Evolutionary conservation across 1,140 invertebrate genomes (phyloP), one percentile per base, ranked within the genome.

Genomic region (Neodiprion fabricii): DNA sequence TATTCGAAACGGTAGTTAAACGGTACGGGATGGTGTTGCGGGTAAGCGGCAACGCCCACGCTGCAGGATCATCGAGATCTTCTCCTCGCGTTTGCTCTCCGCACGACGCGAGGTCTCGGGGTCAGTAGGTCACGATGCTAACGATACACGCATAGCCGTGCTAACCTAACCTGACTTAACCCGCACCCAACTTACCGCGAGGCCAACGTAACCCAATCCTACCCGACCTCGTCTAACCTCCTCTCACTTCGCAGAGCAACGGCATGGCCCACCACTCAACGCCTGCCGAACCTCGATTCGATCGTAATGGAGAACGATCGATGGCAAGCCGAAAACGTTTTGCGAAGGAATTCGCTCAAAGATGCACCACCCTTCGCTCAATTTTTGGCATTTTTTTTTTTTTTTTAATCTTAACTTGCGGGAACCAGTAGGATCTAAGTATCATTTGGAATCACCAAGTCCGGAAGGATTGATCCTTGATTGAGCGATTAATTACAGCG

Each of bases 101-200:
- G 28, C 28, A 61, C 53, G 53, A 61, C 11, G 53, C 53, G 53
- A 61, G 53, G 53, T 61, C 53, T 61, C n/a, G 53, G 53, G 53
- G 53, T 17, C 53, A 61, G 11, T 61, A 61, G 53, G 53, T 61
- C 53, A 61, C n/a, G 53, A 61, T 61, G 53, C 53, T 61, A 61
- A 61, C 53, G 53, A 61, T 61, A 61, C 53, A 61, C 53, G 53
- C 53, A 61, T 61, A 61, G 53, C n/a, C 9, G 53, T 61, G 53
- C 53, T 17, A 61, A 61, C 53, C 53, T 17, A 8, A 17, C 53
- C 53, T 17, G n/a, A 61, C 53, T 17, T 61, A 17, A 14, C 28
- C 53, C n/a, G 53, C n/a, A 61, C 0, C 28, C 28, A 40, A 40
- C 5, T 40, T 40, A 40, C 28, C 28, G 28, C 28, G 28, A 40